These are phyloP conservation scores for Schlechtendalia chinensis DNA, from an alignment of 1,140 invertebrate genomes.

Conservation along the genomic window DNA sequence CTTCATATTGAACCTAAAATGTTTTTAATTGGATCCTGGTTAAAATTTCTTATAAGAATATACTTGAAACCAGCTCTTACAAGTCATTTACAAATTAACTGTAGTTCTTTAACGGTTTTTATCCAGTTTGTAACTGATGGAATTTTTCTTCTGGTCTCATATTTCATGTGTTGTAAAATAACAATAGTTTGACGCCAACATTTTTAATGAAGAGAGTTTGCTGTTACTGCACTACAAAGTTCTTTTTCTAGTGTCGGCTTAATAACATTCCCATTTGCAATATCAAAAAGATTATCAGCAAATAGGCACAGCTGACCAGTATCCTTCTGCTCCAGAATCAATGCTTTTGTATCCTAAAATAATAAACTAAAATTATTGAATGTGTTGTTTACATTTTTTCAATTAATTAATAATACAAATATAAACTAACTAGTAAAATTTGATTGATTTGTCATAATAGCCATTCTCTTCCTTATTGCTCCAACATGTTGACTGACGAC, in stretches of 20 bases:
- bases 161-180: neutral
- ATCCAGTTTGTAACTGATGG: neutral
- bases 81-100: too few species aligned
- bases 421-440: neutral
- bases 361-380: constrained; percentile 6
- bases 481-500: neutral
- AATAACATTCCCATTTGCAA: neutral
- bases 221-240: neutral
- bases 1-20: constrained; percentile 8
- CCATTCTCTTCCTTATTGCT: constrained; percentile 15
- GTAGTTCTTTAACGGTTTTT: neutral
- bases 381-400: neutral
- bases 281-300: constrained; percentile 2
- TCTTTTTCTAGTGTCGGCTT: neutral
- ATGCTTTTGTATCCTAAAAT: neutral
- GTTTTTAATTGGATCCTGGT: neutral
- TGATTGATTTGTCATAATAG: neutral
- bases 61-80: too few species aligned
- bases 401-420: neutral
- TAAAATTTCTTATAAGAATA: too few species aligned
- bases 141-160: neutral
- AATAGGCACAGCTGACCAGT: neutral
- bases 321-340: neutral
- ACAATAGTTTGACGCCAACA: neutral
- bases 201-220: neutral